These are phyloP conservation scores for Mesodorylaimus sp. DNA, from an alignment of 2,888 invertebrate genomes.

Conservation along the genomic window DNA sequence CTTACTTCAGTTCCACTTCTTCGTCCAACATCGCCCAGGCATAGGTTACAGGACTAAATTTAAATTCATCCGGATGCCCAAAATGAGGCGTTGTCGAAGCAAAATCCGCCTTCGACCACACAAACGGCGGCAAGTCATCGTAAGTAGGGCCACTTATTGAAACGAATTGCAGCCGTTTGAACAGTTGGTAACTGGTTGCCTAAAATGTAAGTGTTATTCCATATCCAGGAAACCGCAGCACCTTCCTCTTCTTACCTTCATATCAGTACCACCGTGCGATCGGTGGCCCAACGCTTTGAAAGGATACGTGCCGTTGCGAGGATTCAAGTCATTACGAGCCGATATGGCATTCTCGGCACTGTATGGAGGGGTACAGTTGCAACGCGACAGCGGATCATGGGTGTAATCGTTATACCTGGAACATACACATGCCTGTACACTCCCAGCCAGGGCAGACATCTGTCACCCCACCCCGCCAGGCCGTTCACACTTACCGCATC, in stretches of 20 bases:
- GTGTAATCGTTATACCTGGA: constrained; percentile 49
- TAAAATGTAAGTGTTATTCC: constrained; percentile 9
- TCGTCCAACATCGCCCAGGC: too few relatives aligned
- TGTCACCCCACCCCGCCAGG: too few relatives aligned
- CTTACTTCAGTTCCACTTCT: too few relatives aligned
- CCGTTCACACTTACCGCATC: constrained; percentile 28
- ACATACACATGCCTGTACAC: too few relatives aligned
- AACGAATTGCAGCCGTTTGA: constrained; percentile 39
- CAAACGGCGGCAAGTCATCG: constrained; percentile 50
- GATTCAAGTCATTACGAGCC: constrained; percentile 51
- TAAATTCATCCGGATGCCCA: constrained; percentile 55
- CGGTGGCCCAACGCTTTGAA: constrained; percentile 49
- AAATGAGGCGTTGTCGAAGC: constrained; percentile 43
- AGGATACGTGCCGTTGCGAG: constrained; percentile 49
- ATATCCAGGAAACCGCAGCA: not conserved
- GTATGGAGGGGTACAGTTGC: constrained; percentile 50
- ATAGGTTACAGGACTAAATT: constrained; percentile 42
- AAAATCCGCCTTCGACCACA: constrained; percentile 53
- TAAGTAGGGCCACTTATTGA: constrained; percentile 43
- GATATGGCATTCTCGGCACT: constrained; percentile 53
- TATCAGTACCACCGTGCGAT: constrained; percentile 50
- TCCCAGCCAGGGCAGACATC: too few relatives aligned
- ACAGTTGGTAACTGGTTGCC: constrained; percentile 26
- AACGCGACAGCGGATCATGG: constrained; percentile 47
- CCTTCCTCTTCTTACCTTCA: constrained; percentile 40